Conservation (phyloP, 2,888 invertebrate species). For the Protophormia terraenovae region DNA sequence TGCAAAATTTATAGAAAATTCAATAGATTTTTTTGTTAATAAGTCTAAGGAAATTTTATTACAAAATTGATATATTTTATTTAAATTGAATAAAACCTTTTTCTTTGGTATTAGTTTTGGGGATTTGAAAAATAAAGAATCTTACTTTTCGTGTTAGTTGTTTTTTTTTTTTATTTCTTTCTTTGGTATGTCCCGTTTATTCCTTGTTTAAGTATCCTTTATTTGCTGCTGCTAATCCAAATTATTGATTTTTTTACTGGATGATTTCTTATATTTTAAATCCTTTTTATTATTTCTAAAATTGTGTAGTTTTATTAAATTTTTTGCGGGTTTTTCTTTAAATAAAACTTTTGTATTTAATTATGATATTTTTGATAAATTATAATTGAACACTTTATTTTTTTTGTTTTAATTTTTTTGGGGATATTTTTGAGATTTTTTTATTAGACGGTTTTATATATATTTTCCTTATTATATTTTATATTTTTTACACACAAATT, state of each 20-base stretch:
- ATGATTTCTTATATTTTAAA: not conserved
- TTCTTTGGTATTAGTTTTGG: no score
- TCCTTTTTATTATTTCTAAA: not conserved
- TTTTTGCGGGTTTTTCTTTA: not conserved
- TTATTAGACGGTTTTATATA: not conserved
- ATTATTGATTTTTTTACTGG: conserved; percentile 76
- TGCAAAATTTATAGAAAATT: not conserved
- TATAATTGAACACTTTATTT: conserved; percentile 40
- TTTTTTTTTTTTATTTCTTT: not conserved
- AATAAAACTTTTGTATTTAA: conserved; percentile 6
- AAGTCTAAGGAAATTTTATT: not conserved
- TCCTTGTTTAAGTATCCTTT: conserved; percentile 62
- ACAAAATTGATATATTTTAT: not conserved
- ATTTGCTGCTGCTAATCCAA: conserved; percentile 76
- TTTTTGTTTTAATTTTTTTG: not conserved
- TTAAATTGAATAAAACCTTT: not conserved
- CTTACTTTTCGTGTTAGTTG: conserved; percentile 49
- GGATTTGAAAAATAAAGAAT: not conserved
- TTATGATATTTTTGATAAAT: not conserved
- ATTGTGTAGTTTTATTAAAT: conserved; percentile 11
- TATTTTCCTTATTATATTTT: not conserved
- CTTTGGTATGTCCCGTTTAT: conserved; percentile 56
- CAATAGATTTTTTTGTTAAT: not conserved
- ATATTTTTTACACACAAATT: not conserved
- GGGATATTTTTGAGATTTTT: not conserved